phyloP scores from a whole-genome alignment of 2,888 invertebrate species.

The Glomeris marginata region DNA sequence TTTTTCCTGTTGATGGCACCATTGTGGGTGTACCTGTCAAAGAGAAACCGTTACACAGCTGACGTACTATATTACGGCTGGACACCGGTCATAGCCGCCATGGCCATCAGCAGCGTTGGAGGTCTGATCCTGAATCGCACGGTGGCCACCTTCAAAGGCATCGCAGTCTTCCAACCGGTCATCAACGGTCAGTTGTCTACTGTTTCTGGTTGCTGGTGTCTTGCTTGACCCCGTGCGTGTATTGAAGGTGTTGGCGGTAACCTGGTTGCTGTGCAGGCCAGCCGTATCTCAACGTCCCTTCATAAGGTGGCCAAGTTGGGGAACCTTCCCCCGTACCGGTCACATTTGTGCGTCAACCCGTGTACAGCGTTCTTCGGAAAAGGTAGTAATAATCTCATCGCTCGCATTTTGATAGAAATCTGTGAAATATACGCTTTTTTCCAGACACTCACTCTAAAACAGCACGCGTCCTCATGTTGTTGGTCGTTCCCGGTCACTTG shows the following conservation, averaged over 20 bases:
- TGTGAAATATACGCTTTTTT: too few species aligned
- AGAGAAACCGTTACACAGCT: constrained; percentile 60
- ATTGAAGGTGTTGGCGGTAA: constrained; percentile 29
- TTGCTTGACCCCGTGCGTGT: background rate
- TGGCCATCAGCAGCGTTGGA: constrained; percentile 37
- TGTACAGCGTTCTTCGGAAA: constrained; percentile 13
- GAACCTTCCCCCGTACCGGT: constrained; percentile 22
- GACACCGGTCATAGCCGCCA: constrained; percentile 79
- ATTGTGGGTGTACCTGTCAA: constrained; percentile 63
- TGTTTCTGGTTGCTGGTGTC: background rate
- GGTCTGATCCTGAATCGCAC: constrained; percentile 37
- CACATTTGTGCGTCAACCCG: constrained; percentile 13
- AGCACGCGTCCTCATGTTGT: constrained; percentile 34
- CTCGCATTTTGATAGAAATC: too few species aligned
- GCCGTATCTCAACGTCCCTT: constrained; percentile 31
- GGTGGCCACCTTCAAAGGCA: constrained; percentile 31
- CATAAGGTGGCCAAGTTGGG: constrained; percentile 28
- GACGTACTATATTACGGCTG: constrained; percentile 78
- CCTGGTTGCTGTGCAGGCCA: constrained; percentile 33
- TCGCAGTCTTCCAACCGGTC: constrained; percentile 36
- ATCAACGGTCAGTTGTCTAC: constrained; percentile 26
- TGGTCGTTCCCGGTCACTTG: constrained; percentile 40
- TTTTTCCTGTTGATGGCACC: constrained; percentile 57
- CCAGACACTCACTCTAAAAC: constrained; percentile 33
- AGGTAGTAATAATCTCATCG: constrained; percentile 4